Conservation (phyloP, 2,797 vertebrate genomes). For the Cossypha dichroa region DNA sequence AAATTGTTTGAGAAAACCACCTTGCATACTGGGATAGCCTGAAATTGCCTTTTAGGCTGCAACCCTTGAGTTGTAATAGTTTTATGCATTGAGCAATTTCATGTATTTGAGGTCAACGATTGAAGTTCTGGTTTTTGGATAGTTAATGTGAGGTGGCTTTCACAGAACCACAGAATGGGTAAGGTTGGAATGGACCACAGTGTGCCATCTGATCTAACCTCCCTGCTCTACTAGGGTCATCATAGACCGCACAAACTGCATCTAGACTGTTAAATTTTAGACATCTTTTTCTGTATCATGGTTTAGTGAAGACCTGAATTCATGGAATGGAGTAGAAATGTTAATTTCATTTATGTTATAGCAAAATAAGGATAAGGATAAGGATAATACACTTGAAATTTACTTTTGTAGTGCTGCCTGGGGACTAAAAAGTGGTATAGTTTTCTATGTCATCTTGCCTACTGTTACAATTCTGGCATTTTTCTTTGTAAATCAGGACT, state of each 20-base stretch:
- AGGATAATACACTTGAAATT: not conserved
- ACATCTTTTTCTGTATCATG: not conserved
- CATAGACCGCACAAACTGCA: not conserved
- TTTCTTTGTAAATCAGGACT: not conserved
- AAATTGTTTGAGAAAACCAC: not conserved
- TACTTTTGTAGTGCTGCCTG: not conserved
- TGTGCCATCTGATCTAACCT: not conserved
- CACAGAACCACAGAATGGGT: not conserved
- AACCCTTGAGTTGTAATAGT: not conserved
- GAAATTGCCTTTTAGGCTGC: not conserved
- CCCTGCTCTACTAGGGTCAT: not conserved
- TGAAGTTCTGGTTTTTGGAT: not conserved
- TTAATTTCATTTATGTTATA: not conserved
- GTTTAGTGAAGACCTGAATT: not conserved
- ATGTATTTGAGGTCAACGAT: not conserved
- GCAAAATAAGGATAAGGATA: not conserved
- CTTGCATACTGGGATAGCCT: not conserved
- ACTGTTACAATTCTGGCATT: not conserved
- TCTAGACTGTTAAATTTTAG: not conserved
- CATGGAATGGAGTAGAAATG: not conserved
- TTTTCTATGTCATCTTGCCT: not conserved
- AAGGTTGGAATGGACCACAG: not conserved
- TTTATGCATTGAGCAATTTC: not conserved
- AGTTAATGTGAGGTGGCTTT: not conserved
- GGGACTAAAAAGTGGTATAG: not conserved